A percentile compares a stretch with the other conserved stretches of the same genome.
phyloP scores from a whole-genome alignment of 2,888 invertebrate species.

The Drosophila borborema region DNA sequence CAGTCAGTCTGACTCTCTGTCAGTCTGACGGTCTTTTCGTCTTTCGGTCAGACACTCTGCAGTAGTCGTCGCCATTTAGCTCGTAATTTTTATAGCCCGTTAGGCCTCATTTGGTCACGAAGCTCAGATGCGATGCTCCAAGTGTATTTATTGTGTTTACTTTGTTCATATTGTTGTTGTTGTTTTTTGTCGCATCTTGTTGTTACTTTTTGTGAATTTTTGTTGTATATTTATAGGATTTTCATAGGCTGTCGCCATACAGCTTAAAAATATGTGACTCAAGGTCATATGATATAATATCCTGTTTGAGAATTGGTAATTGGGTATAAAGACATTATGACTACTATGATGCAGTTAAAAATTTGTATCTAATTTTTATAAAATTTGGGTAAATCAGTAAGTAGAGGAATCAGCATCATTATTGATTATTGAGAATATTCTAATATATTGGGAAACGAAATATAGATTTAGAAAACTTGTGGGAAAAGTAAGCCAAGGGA shows the following conservation, averaged over 20 bases:
- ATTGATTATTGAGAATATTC: too few relatives aligned
- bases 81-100: constrained; percentile 68
- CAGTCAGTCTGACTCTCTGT: constrained; percentile 12
- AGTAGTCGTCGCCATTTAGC: constrained; percentile 60
- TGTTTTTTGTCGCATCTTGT: constrained; percentile 28
- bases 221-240: constrained; percentile 40
- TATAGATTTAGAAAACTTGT: neutral
- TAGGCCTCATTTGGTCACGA: constrained; percentile 66
- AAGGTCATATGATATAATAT: constrained; percentile 44
- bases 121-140: constrained; percentile 31
- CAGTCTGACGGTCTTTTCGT: constrained; percentile 17
- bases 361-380: neutral
- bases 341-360: too few relatives aligned
- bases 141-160: constrained; percentile 34
- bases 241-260: constrained; percentile 48
- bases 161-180: constrained; percentile 7
- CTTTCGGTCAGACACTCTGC: constrained; percentile 38
- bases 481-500: neutral
- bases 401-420: too few relatives aligned
- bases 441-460: neutral
- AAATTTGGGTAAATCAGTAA: too few relatives aligned
- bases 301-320: neutral
- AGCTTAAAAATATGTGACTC: constrained; percentile 43
- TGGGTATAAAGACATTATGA: neutral
- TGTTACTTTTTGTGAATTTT: constrained; percentile 18